phyloP scores from a whole-genome alignment of 1,140 invertebrate genomes.

The Nylanderia fulva region DNA sequence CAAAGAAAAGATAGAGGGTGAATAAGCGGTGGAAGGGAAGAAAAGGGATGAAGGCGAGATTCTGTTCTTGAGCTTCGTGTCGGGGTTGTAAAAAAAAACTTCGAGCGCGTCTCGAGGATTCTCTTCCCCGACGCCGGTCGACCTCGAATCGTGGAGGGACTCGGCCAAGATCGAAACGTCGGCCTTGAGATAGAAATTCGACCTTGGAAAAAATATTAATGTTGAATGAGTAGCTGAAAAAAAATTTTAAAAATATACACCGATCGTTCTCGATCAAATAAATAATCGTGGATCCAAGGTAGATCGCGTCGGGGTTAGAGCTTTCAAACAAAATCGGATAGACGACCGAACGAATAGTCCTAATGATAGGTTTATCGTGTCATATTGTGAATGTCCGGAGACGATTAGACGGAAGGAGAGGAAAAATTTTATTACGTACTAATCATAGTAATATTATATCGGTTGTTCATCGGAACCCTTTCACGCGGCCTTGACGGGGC shows the following conservation, averaged over 20 bases:
- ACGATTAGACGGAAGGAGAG: slow-evolving; percentile 46
- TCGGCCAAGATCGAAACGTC: slow-evolving; percentile 26
- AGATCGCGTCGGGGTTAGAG: not conserved
- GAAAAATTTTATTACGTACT: slow-evolving; percentile 69
- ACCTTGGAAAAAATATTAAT: slow-evolving; percentile 29
- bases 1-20: slow-evolving; percentile 53
- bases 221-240: not conserved
- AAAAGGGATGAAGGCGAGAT: slow-evolving; percentile 1
- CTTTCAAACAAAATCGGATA: slow-evolving; percentile 45
- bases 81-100: not conserved
- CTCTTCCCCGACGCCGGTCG: slow-evolving; percentile 22
- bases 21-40: too few species aligned
- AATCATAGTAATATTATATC: slow-evolving; percentile 70
- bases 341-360: slow-evolving; percentile 61
- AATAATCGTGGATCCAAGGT: not conserved
- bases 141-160: slow-evolving; percentile 44
- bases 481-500: slow-evolving; percentile 61
- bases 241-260: too few species aligned
- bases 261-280: not conserved
- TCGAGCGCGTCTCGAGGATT: slow-evolving; percentile 1
- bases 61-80: slow-evolving; percentile 65
- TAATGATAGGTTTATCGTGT: slow-evolving; percentile 71
- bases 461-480: slow-evolving; percentile 72
- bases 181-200: slow-evolving; percentile 30
- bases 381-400: slow-evolving; percentile 59